Conservation (phyloP, 2,888 invertebrate species). For the Atethmia centrago region DNA sequence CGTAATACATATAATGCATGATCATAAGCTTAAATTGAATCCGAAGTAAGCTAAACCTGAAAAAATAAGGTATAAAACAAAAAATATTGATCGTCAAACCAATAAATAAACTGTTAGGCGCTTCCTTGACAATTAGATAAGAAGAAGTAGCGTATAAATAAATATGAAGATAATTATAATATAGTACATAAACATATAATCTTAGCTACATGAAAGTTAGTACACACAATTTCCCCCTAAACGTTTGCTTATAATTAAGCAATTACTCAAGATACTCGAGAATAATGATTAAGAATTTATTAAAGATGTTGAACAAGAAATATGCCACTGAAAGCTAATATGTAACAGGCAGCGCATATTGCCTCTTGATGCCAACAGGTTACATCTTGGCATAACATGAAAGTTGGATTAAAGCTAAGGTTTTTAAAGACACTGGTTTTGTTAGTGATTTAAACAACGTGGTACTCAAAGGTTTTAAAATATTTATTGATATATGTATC, state of each 20-base stretch:
- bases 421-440: neutral
- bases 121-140: neutral
- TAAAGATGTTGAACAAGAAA: conserved; percentile 36
- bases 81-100: neutral
- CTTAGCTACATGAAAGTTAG: neutral
- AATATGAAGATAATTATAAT: neutral
- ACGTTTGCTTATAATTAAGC: conserved; percentile 31
- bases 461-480: neutral
- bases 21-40: neutral
- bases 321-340: conserved; percentile 15
- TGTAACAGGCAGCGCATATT: conserved; percentile 13
- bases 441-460: neutral
- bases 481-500: neutral
- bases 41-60: neutral
- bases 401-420: conserved; percentile 17
- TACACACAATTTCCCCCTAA: conserved; percentile 9
- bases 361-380: conserved; percentile 28
- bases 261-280: conserved; percentile 25
- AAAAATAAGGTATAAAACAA: too few species aligned
- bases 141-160: neutral
- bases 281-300: conserved; percentile 33
- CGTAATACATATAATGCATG: neutral
- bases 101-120: neutral
- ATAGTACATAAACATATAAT: neutral
- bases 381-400: conserved; percentile 2